Percentiles rank a stretch among this genome's conserved stretches.
phyloP scores from a whole-genome alignment of 1,140 invertebrate species.

The Anthonomus grandis region DNA sequence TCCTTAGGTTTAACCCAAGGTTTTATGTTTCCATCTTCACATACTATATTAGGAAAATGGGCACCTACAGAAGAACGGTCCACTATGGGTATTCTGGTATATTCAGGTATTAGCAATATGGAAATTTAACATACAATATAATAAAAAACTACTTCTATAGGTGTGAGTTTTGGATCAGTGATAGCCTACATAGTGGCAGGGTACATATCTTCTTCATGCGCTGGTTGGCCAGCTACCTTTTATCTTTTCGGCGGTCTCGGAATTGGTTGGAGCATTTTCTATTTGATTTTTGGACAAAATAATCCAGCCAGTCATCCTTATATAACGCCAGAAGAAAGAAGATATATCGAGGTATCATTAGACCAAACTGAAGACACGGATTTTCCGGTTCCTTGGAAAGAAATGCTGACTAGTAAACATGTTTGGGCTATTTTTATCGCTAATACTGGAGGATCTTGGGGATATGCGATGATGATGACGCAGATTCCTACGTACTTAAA shows the following conservation, averaged over 20 bases:
- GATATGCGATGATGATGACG: slow-evolving; percentile 31
- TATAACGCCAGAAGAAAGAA: slow-evolving; percentile 23
- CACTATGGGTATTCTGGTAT: slow-evolving; percentile 15
- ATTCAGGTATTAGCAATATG: slow-evolving; percentile 8
- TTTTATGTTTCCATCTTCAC: slow-evolving; percentile 12
- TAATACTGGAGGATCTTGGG: slow-evolving; percentile 25
- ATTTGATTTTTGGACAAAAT: slow-evolving; percentile 22
- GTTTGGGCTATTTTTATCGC: slow-evolving; percentile 31
- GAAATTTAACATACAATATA: not conserved
- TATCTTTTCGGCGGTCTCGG: slow-evolving; percentile 55
- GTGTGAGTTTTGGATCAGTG: slow-evolving; percentile 67
- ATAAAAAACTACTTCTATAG: slow-evolving; percentile 45
- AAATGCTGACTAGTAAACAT: slow-evolving; percentile 28
- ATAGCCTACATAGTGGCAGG: slow-evolving; percentile 68
- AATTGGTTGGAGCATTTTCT: slow-evolving; percentile 17
- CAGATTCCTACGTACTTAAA: slow-evolving; percentile 34
- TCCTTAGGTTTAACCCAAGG: slow-evolving; percentile 18
- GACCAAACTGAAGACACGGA: slow-evolving; percentile 13
- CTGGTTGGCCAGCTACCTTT: slow-evolving; percentile 76
- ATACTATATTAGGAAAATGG: slow-evolving; percentile 17
- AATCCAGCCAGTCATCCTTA: slow-evolving; percentile 19
- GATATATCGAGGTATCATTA: slow-evolving; percentile 22
- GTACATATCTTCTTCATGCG: slow-evolving; percentile 56
- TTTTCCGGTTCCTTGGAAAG: slow-evolving; percentile 29
- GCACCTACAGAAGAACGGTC: slow-evolving; percentile 15